A percentile compares a stretch with the other conserved stretches of the same genome.
Evolutionary conservation across 2,888 invertebrate species (phyloP).

Genomic region (Bibio marci): DNA sequence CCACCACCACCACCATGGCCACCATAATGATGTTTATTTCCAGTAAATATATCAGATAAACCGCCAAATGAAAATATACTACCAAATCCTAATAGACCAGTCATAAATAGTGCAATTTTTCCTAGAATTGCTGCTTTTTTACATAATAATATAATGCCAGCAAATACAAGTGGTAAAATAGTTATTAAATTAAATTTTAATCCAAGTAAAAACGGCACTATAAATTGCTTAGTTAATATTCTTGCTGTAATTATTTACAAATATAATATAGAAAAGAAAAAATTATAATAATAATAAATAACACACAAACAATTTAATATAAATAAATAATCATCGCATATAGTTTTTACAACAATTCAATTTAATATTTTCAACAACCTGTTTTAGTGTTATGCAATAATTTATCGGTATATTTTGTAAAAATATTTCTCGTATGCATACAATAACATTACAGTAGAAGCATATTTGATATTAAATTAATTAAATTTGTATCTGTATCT

Average conservation of each 20-base stretch:
- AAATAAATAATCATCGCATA: background rate
- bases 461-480: no score
- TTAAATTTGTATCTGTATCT: no score
- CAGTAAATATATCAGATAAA: constrained; percentile 12
- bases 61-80: constrained; percentile 21
- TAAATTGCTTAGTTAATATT: constrained; percentile 47
- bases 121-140: constrained; percentile 63
- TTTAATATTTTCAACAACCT: background rate
- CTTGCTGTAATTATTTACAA: constrained; percentile 42
- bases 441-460: no score
- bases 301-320: background rate
- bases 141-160: constrained; percentile 48
- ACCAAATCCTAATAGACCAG: constrained; percentile 46
- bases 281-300: constrained; percentile 4
- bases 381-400: no score
- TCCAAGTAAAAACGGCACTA: constrained; percentile 63
- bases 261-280: background rate
- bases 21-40: background rate
- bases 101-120: constrained; percentile 53
- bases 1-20: constrained; percentile 11
- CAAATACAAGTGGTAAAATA: constrained; percentile 54
- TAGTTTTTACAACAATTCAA: background rate
- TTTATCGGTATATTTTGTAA: no score
- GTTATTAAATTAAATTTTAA: constrained; percentile 65
- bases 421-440: no score